A percentile compares a stretch with the other conserved stretches of the same genome.
Evolutionary conservation across 2,113 vertebrate genomes (phyloP).

Genomic region (Mus musculus): DNA sequence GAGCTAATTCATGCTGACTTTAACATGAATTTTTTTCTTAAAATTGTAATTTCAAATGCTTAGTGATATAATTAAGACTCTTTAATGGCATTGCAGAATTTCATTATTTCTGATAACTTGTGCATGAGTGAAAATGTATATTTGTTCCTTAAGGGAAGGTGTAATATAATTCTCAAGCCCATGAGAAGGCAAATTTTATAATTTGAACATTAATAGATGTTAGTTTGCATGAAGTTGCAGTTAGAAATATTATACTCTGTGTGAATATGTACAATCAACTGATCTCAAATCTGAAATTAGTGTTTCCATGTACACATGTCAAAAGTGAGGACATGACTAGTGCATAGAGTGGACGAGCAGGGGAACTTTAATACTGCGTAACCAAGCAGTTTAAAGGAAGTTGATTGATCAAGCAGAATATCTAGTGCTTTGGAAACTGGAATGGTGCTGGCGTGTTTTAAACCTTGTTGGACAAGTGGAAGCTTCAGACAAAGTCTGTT

Average conservation of each 20-base stretch:
- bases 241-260: conserved; percentile 43
- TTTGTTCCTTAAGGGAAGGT: conserved; percentile 48
- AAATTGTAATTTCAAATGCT: conserved; percentile 31
- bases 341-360: conserved; percentile 1
- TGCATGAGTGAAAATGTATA: conserved; percentile 5
- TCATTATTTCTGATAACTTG: neutral
- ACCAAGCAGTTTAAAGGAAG: conserved; percentile 34
- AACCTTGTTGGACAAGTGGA: neutral
- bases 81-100: conserved; percentile 43
- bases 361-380: neutral
- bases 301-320: conserved; percentile 9
- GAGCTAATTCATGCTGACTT: conserved; percentile 48
- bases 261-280: neutral
- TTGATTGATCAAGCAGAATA: conserved; percentile 14
- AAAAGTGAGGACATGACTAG: conserved; percentile 44
- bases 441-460: neutral
- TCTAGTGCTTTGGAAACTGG: conserved; percentile 25
- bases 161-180: conserved; percentile 40
- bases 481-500: conserved; percentile 5
- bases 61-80: conserved; percentile 34
- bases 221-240: conserved; percentile 56
- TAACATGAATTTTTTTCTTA: conserved; percentile 58
- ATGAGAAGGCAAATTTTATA: conserved; percentile 55
- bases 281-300: conserved; percentile 46
- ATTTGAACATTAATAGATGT: conserved; percentile 28